A percentile compares a stretch with the other conserved stretches of the same genome.
phyloP scores from a whole-genome alignment of 2,888 invertebrate species.

The Helobdella robusta region DNA sequence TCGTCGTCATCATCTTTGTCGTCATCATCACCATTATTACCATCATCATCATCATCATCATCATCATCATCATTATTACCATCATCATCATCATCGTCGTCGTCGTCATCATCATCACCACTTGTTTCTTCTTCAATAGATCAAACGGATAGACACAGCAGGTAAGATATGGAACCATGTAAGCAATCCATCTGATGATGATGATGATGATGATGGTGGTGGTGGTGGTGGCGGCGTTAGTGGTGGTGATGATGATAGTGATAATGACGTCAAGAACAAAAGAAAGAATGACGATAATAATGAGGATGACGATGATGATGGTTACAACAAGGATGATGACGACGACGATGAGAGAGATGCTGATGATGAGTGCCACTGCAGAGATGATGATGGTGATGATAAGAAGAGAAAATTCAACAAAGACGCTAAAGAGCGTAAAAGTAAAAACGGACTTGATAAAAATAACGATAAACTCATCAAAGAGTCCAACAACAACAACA shows the following conservation, averaged over 20 bases:
- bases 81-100: slow-evolving; percentile 12
- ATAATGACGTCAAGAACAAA: neutral
- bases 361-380: neutral
- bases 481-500: neutral
- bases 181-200: too few relatives aligned
- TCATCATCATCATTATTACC: slow-evolving; percentile 17
- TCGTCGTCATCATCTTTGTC: too few relatives aligned
- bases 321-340: neutral
- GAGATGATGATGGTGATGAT: slow-evolving; percentile 3
- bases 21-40: too few relatives aligned
- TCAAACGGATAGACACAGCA: too few relatives aligned
- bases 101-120: too few relatives aligned
- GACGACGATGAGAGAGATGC: slow-evolving; percentile 1
- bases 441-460: neutral
- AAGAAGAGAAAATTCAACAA: neutral
- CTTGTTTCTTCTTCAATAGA: too few relatives aligned
- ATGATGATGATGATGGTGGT: slow-evolving; percentile 3
- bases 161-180: too few relatives aligned
- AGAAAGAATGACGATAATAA: neutral
- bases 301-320: slow-evolving; percentile 1
- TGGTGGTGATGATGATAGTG: slow-evolving; percentile 4
- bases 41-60: slow-evolving; percentile 22
- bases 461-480: neutral
- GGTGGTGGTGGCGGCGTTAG: slow-evolving; percentile 1
- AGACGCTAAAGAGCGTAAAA: neutral